A percentile compares a stretch with the other conserved stretches of the same genome.
These are phyloP conservation scores for Lycocerus yunnanus DNA, from an alignment of 2,888 invertebrate genomes.

Conservation along the genomic window DNA sequence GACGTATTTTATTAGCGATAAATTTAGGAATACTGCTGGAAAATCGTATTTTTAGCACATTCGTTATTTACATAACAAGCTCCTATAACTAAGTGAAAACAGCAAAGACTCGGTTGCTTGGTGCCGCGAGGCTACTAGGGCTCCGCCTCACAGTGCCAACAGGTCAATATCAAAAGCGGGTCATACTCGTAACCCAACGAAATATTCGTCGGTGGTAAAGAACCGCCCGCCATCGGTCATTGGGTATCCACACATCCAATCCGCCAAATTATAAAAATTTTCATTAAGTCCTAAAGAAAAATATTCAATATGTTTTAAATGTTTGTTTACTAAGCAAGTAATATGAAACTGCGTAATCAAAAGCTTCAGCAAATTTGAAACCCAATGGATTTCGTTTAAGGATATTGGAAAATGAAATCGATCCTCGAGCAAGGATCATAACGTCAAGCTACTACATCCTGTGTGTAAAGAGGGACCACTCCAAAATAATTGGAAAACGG, in stretches of 20 bases:
- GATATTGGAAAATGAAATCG: conserved; percentile 31
- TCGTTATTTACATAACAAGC: conserved; percentile 29
- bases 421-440: conserved; percentile 24
- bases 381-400: conserved; percentile 22
- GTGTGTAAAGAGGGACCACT: conserved; percentile 19
- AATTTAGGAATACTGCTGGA: not conserved
- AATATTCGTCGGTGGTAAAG: conserved; percentile 40
- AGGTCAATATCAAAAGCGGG: conserved; percentile 47
- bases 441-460: conserved; percentile 21
- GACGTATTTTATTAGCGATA: not conserved
- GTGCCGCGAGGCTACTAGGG: conserved; percentile 32
- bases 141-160: conserved; percentile 46
- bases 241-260: conserved; percentile 45
- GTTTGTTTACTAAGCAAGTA: not conserved
- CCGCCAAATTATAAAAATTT: conserved; percentile 39
- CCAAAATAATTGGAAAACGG: conserved; percentile 27
- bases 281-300: conserved; percentile 17
- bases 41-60: conserved; percentile 19
- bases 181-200: conserved; percentile 43
- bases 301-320: conserved; percentile 1
- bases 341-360: conserved; percentile 13
- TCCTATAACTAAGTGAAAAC: conserved; percentile 26
- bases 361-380: conserved; percentile 20
- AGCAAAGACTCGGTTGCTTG: conserved; percentile 27
- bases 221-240: conserved; percentile 47